phyloP scores from a whole-genome alignment of 2,888 invertebrate genomes.

The Nomada hirtipes region DNA sequence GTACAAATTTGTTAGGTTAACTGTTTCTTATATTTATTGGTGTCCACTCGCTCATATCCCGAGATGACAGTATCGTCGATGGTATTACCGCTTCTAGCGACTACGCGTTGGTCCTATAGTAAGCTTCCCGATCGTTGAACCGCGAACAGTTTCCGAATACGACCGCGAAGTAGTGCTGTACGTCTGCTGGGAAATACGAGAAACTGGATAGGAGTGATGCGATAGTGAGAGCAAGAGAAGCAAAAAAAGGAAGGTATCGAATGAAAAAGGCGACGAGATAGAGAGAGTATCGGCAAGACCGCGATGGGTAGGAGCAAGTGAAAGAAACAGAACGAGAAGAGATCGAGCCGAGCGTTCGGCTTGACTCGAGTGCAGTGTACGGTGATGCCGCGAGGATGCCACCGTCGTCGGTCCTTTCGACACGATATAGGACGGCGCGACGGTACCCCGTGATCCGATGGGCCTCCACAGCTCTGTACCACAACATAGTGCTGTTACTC shows the following conservation, averaged over 20 bases:
- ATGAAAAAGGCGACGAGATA: conserved; percentile 16
- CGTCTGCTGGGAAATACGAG: conserved; percentile 25
- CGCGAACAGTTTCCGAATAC: conserved; percentile 50
- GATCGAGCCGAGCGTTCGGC: conserved; percentile 59
- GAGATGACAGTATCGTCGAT: conserved; percentile 45
- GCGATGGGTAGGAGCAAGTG: conserved; percentile 1
- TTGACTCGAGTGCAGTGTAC: conserved; percentile 64
- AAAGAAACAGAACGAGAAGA: conserved; percentile 29
- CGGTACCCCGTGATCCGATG: conserved; percentile 65
- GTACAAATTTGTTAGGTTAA: background rate
- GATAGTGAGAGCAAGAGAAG: conserved; percentile 10
- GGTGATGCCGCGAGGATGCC: conserved; percentile 71
- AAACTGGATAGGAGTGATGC: conserved; percentile 5
- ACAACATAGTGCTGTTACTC: conserved; percentile 45
- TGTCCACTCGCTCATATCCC: background rate
- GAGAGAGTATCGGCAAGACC: background rate
- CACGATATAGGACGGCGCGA: conserved; percentile 56
- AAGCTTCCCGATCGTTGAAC: conserved; percentile 49
- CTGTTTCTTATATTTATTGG: background rate
- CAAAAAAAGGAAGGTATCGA: background rate
- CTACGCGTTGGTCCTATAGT: conserved; percentile 24
- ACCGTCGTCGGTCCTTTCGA: conserved; percentile 59
- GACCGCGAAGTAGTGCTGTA: conserved; percentile 28
- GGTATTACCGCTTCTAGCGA: conserved; percentile 17
- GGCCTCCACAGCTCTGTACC: conserved; percentile 54